Conservation (phyloP, 2,888 invertebrate genomes). For the Criorhina ranunculi region DNA sequence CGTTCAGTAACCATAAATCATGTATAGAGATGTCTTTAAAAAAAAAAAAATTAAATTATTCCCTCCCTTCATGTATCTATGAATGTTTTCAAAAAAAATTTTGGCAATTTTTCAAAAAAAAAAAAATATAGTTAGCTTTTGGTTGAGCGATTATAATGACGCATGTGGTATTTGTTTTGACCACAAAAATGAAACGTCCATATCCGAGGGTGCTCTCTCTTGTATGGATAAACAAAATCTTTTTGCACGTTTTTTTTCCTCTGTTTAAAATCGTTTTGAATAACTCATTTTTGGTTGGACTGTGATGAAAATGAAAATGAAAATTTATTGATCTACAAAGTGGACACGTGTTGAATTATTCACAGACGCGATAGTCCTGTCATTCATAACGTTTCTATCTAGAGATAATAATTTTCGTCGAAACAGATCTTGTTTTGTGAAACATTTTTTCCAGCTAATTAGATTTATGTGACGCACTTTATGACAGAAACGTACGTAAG, state of each 20-base stretch:
- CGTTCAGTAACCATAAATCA: slow-evolving; percentile 12
- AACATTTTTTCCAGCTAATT: slow-evolving; percentile 9
- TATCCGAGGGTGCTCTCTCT: slow-evolving; percentile 15
- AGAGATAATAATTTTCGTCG: background rate
- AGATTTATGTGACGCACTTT: slow-evolving; percentile 46
- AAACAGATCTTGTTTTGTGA: slow-evolving; percentile 6
- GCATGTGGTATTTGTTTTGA: slow-evolving; percentile 66
- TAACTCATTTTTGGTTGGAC: slow-evolving; percentile 23
- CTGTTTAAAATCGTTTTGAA: slow-evolving; percentile 33
- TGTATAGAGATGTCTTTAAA: background rate
- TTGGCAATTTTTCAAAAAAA: slow-evolving; percentile 57
- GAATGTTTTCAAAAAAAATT: slow-evolving; percentile 18
- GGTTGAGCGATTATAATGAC: slow-evolving; percentile 54
- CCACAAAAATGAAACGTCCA: slow-evolving; percentile 53
- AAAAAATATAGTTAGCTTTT: slow-evolving; percentile 44
- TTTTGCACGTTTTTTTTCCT: slow-evolving; percentile 65
- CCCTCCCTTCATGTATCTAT: background rate
- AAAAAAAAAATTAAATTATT: slow-evolving; percentile 31
- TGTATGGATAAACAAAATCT: slow-evolving; percentile 34
- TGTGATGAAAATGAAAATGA: slow-evolving; percentile 10
- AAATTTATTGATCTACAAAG: slow-evolving; percentile 46
- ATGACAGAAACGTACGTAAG: slow-evolving; percentile 47
- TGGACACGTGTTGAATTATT: slow-evolving; percentile 60
- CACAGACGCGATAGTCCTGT: slow-evolving; percentile 18
- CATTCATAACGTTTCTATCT: slow-evolving; percentile 26